A percentile compares a stretch with the other conserved stretches of the same genome.
Evolutionary conservation across 2,113 vertebrate genomes (phyloP).

Genomic region (Dryoscopus gambensis): DNA sequence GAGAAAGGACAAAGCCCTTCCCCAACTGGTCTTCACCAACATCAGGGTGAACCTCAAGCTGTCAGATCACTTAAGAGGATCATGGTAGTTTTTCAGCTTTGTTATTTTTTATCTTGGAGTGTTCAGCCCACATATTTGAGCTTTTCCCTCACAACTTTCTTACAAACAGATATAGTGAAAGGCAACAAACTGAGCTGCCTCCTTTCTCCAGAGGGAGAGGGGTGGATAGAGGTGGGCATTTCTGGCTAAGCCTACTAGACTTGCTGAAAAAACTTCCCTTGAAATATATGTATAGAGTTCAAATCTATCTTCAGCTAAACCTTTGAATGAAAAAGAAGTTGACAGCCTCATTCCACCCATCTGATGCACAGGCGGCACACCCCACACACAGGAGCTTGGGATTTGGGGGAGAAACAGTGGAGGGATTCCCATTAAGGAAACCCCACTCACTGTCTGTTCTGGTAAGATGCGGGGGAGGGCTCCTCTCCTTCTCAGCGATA

Average conservation of each 20-base stretch:
- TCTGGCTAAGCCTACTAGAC: not conserved
- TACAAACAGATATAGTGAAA: not conserved
- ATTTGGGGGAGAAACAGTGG: not conserved
- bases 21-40: not conserved
- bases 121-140: not conserved
- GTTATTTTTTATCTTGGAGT: not conserved
- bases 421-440: constrained; percentile 19
- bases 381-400: not conserved
- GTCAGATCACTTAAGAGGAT: not conserved
- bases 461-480: not conserved
- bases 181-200: not conserved
- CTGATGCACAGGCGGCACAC: not conserved
- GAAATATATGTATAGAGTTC: not conserved
- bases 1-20: not conserved
- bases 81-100: not conserved
- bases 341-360: not conserved
- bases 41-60: not conserved
- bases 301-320: constrained; percentile 8
- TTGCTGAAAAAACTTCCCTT: not conserved
- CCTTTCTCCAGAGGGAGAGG: not conserved
- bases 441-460: not conserved
- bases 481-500: not conserved
- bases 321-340: not conserved
- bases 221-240: not conserved
- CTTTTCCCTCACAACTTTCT: not conserved